These are phyloP conservation scores for Mesorhabditis spiculigera DNA, from an alignment of 2,888 invertebrate species.

Conservation along the genomic window DNA sequence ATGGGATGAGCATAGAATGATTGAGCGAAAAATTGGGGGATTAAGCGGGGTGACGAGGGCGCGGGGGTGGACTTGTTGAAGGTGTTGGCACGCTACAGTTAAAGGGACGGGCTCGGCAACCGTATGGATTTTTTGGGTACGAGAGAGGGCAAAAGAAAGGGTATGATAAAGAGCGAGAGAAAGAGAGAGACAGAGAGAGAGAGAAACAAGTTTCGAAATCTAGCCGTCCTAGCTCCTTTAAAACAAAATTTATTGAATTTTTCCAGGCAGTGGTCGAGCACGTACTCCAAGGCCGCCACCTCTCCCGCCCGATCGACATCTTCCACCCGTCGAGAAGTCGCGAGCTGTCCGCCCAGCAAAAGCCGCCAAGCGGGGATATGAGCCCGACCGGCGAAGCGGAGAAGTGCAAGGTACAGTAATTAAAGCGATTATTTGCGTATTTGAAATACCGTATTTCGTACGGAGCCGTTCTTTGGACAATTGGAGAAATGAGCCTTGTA, in stretches of 20 bases:
- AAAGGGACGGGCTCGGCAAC: no score
- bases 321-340: slow-evolving; percentile 14
- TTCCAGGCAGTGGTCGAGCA: slow-evolving; percentile 45
- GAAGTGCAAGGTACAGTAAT: neutral
- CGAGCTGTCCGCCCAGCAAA: neutral
- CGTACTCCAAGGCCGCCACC: slow-evolving; percentile 35
- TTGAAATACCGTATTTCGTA: no score
- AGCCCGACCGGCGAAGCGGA: neutral
- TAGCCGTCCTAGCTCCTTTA: neutral
- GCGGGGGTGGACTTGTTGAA: no score
- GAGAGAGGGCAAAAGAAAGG: slow-evolving; percentile 8
- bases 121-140: neutral
- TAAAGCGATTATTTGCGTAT: neutral
- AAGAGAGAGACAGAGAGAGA: neutral
- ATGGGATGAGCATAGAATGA: no score
- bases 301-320: slow-evolving; percentile 38
- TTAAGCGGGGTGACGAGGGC: slow-evolving; percentile 11
- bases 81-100: no score
- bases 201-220: slow-evolving; percentile 6
- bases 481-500: no score
- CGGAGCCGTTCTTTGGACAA: no score
- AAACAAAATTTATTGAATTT: neutral
- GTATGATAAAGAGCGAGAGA: neutral
- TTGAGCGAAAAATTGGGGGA: no score
- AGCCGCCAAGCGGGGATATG: neutral